phyloP scores from a whole-genome alignment of 2,113 vertebrate genomes.

The Eulemur rufifrons region DNA sequence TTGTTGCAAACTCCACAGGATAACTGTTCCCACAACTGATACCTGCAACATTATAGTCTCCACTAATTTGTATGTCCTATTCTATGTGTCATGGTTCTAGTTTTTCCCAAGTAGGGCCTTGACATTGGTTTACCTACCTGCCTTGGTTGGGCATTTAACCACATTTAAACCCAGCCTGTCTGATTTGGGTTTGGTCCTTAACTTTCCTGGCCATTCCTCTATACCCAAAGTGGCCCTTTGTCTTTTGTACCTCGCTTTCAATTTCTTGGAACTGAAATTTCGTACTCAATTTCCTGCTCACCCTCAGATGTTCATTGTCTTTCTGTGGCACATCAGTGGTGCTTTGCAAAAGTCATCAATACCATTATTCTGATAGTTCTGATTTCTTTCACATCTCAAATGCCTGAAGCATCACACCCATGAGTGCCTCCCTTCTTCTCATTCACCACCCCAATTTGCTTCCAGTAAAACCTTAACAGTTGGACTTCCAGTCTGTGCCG shows the following conservation, averaged over 20 bases:
- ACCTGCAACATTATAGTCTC: not conserved
- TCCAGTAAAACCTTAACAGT: not conserved
- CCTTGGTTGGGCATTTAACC: not conserved
- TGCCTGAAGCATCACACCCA: rapidly evolving
- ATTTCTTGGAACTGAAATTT: not conserved
- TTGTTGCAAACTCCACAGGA: not conserved
- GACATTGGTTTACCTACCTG: not conserved
- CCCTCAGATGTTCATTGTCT: not conserved
- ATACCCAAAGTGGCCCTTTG: not conserved
- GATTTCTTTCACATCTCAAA: not conserved
- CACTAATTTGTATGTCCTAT: not conserved
- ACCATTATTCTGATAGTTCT: not conserved
- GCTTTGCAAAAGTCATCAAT: not conserved
- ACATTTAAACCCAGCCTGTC: not conserved
- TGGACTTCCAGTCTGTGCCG: not conserved
- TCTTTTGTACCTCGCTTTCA: not conserved
- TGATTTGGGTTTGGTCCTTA: not conserved
- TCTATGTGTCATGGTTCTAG: not conserved
- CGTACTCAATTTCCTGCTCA: not conserved
- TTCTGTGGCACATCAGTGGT: not conserved
- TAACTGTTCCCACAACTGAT: not conserved
- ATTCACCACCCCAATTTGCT: not conserved
- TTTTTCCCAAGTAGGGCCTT: not conserved
- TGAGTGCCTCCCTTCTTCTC: not conserved
- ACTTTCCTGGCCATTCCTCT: not conserved